Percentiles rank a stretch among this genome's conserved stretches.
Evolutionary conservation across 1,140 invertebrate genomes (phyloP).

Genomic region (Bombus affinis): DNA sequence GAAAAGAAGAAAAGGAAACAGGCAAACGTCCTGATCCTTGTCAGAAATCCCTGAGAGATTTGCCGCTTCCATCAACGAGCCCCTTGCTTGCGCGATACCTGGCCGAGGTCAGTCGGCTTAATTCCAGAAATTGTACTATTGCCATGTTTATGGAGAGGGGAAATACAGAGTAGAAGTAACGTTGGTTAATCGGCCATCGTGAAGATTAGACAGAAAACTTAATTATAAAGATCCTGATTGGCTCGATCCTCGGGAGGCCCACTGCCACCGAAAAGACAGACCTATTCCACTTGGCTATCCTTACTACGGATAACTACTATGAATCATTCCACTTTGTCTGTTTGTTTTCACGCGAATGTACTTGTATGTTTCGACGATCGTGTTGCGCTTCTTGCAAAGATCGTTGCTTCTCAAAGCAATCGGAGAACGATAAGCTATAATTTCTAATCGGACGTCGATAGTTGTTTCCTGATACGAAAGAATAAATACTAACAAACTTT

Average conservation of each 20-base stretch:
- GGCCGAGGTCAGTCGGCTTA: conserved; percentile 48
- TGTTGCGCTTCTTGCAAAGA: not conserved
- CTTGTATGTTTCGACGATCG: not conserved
- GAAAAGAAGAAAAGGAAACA: conserved; percentile 10
- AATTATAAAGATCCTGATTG: conserved; percentile 78
- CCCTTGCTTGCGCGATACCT: conserved; percentile 28
- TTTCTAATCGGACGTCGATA: not conserved
- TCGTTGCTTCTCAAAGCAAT: not conserved
- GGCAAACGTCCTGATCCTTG: conserved; percentile 54
- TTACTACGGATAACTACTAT: not conserved
- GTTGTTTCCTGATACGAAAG: not conserved
- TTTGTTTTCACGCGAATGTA: not conserved
- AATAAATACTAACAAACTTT: not conserved
- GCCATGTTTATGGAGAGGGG: conserved; percentile 69
- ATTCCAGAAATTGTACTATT: conserved; percentile 71
- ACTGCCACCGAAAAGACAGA: conserved; percentile 35
- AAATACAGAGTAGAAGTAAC: conserved; percentile 38
- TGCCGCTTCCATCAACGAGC: conserved; percentile 38
- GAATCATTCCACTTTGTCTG: not conserved
- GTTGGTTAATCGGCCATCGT: conserved; percentile 72
- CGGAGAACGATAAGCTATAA: not conserved
- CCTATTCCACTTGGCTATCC: conserved; percentile 21
- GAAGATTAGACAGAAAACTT: conserved; percentile 75
- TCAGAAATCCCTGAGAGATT: conserved; percentile 60
- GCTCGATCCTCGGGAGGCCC: conserved; percentile 72